phyloP scores from a whole-genome alignment of 2,888 invertebrate genomes.

The Philaethria dido region DNA sequence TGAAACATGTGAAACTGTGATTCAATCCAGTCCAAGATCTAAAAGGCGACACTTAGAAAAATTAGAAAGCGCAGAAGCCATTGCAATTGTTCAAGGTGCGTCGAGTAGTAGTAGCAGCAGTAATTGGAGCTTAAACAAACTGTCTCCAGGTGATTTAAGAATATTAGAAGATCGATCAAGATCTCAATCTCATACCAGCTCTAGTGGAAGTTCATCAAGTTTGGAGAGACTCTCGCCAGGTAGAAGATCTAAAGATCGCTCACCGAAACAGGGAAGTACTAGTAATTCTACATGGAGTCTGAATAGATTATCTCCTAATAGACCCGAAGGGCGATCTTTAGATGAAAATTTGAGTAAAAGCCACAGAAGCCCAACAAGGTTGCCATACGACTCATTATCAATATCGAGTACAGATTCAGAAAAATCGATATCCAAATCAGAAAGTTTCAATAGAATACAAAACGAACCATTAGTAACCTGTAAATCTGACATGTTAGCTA shows the following conservation, averaged over 20 bases:
- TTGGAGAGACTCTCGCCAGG: slow-evolving; percentile 79
- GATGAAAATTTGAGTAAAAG: slow-evolving; percentile 77
- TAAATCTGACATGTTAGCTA: slow-evolving; percentile 77
- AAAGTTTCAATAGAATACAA: slow-evolving; percentile 78
- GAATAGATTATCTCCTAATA: slow-evolving; percentile 76
- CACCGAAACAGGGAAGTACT: slow-evolving; percentile 78
- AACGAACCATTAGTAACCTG: slow-evolving; percentile 80
- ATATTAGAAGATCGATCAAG: slow-evolving; percentile 77
- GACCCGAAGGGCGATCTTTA: slow-evolving; percentile 77
- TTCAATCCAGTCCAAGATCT: slow-evolving; percentile 84
- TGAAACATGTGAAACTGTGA: slow-evolving; percentile 87
- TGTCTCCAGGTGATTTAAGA: slow-evolving; percentile 78
- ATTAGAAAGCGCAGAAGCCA: slow-evolving; percentile 75
- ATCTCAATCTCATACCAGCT: slow-evolving; percentile 79
- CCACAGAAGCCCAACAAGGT: slow-evolving; percentile 75
- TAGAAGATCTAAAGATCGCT: slow-evolving; percentile 77
- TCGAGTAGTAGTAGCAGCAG: slow-evolving; percentile 81
- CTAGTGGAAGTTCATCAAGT: slow-evolving; percentile 80
- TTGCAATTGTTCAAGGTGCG: slow-evolving; percentile 75
- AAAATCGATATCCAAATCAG: slow-evolving; percentile 80
- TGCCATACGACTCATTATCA: slow-evolving; percentile 78
- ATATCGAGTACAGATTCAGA: slow-evolving; percentile 81
- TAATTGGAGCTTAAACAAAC: slow-evolving; percentile 80
- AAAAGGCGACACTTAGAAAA: slow-evolving; percentile 79
- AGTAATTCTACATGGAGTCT: slow-evolving; percentile 81